These are phyloP conservation scores for Channa striata DNA, from an alignment of 2,797 vertebrate species.

Conservation along the genomic window DNA sequence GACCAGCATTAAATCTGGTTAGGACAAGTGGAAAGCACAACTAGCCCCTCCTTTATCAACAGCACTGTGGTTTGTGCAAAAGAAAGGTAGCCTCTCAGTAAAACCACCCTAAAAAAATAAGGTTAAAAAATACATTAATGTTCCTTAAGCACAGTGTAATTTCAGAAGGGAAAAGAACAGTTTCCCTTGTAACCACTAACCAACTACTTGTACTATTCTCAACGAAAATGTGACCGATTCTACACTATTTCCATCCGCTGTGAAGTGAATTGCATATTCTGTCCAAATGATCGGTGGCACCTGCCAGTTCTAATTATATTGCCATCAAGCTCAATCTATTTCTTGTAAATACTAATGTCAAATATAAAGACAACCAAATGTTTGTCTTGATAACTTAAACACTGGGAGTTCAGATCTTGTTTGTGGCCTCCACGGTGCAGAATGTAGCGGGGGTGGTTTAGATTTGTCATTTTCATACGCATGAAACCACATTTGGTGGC, in stretches of 20 bases:
- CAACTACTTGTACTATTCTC: constrained; percentile 71
- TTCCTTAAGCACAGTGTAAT: constrained; percentile 61
- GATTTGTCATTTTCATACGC: constrained; percentile 62
- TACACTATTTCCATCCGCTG: constrained; percentile 51
- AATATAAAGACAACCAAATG: constrained; percentile 2
- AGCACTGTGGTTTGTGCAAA: too few species aligned
- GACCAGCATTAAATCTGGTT: too few species aligned
- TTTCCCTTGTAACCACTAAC: constrained; percentile 71
- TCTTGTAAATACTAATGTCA: constrained; percentile 44
- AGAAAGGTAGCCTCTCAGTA: too few species aligned
- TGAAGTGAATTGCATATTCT: constrained; percentile 51
- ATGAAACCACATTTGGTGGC: constrained; percentile 67
- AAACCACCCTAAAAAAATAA: too few species aligned
- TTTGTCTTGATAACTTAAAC: constrained; percentile 70
- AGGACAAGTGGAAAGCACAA: too few species aligned
- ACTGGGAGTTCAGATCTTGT: constrained; percentile 52
- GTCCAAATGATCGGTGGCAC: constrained; percentile 52
- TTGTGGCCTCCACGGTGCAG: constrained; percentile 52
- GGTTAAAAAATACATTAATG: constrained; percentile 53
- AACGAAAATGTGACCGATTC: constrained; percentile 62
- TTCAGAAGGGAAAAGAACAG: constrained; percentile 63
- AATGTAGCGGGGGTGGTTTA: constrained; percentile 64
- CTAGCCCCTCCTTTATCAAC: too few species aligned
- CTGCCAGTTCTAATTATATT: constrained; percentile 60
- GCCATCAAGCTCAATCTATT: constrained; percentile 45